These are phyloP conservation scores for Cryptomyrus ogoouensis DNA, from an alignment of 2,113 vertebrate genomes.

Conservation along the genomic window DNA sequence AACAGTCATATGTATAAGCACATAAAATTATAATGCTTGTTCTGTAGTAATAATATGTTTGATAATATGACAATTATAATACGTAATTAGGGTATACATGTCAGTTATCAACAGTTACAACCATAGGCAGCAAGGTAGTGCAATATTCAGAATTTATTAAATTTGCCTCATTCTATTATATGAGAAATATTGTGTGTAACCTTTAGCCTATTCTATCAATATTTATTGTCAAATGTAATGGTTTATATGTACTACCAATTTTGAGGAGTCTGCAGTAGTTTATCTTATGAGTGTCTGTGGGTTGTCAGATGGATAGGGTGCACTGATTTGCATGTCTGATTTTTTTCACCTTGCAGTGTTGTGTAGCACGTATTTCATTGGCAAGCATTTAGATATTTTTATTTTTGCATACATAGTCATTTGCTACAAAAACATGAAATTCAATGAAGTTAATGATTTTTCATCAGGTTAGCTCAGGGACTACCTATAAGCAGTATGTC, in stretches of 20 bases:
- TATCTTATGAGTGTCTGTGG: background rate
- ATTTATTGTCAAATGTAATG: background rate
- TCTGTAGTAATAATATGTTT: background rate
- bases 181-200: background rate
- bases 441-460: no score
- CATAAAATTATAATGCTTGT: background rate
- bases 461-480: no score
- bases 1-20: background rate
- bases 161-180: background rate
- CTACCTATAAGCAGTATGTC: no score
- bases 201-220: background rate
- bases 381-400: no score
- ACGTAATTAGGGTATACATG: background rate
- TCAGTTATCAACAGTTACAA: background rate
- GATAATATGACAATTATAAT: background rate
- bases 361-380: no score
- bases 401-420: no score
- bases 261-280: background rate
- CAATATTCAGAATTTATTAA: background rate
- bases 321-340: no score
- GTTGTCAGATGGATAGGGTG: background rate
- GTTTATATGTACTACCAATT: background rate
- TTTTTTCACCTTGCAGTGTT: no score
- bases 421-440: no score
- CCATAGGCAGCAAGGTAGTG: background rate